These are phyloP conservation scores for Tyrannus savana DNA, from an alignment of 2,113 vertebrate genomes.

Conservation along the genomic window DNA sequence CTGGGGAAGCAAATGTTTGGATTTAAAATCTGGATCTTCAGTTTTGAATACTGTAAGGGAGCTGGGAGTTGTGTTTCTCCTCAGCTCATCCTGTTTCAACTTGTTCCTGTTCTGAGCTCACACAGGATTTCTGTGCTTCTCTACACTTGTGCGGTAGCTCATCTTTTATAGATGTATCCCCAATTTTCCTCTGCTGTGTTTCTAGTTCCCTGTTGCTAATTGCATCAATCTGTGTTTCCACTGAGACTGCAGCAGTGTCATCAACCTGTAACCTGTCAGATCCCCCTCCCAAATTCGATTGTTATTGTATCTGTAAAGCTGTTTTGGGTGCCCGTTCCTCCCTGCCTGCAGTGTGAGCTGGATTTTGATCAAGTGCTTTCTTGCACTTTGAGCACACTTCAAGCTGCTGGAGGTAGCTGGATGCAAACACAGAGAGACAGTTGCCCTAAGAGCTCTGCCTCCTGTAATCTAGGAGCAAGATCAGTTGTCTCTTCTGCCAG, in stretches of 20 bases:
- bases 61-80: neutral
- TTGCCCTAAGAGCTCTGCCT: conserved; percentile 1
- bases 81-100: neutral
- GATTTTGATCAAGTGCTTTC: conserved; percentile 47
- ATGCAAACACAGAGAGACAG: conserved; percentile 43
- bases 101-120: neutral
- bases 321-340: neutral
- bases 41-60: neutral
- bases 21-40: neutral
- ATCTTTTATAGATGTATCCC: neutral
- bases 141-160: neutral
- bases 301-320: neutral
- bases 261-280: conserved; percentile 41
- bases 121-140: neutral
- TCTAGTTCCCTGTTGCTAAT: conserved; percentile 20
- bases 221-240: neutral
- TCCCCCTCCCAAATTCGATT: neutral
- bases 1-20: neutral
- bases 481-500: conserved; percentile 42
- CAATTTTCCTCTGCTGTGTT: neutral
- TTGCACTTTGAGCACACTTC: neutral
- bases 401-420: conserved; percentile 31
- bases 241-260: neutral
- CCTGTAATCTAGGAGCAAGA: conserved; percentile 1
- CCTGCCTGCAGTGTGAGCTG: neutral